phyloP scores from a whole-genome alignment of 2,113 vertebrate genomes.

The Monarcha castaneiventris region DNA sequence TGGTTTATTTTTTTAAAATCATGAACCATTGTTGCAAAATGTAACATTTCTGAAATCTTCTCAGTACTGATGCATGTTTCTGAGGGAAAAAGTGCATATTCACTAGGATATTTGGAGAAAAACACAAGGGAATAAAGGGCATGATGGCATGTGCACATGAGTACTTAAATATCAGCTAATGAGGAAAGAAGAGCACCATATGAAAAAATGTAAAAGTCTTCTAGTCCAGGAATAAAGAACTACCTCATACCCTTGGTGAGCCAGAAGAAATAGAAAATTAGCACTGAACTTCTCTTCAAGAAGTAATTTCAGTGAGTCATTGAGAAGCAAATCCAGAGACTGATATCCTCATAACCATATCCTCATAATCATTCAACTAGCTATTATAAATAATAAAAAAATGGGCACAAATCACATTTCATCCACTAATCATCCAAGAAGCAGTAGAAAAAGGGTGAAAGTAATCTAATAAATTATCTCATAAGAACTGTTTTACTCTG shows the following conservation, averaged over 20 bases:
- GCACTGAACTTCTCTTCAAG: not conserved
- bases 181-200: not conserved
- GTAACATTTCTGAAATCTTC: not conserved
- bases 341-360: not conserved
- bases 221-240: not conserved
- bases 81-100: not conserved
- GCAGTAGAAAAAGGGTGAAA: not conserved
- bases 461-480: not conserved
- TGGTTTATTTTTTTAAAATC: not conserved
- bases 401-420: not conserved
- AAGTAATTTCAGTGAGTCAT: not conserved
- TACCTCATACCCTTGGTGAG: not conserved
- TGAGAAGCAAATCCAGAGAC: not conserved
- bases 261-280: not conserved
- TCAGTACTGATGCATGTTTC: not conserved
- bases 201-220: not conserved
- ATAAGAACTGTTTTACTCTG: not conserved
- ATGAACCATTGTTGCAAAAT: not conserved
- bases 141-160: not conserved
- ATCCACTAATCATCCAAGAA: not conserved
- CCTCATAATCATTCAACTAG: not conserved
- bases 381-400: not conserved
- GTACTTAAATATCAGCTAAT: not conserved
- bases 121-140: not conserved
- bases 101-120: not conserved